Conservation (phyloP, 2,113 vertebrate species). For the Hippocampus mohnikei region DNA sequence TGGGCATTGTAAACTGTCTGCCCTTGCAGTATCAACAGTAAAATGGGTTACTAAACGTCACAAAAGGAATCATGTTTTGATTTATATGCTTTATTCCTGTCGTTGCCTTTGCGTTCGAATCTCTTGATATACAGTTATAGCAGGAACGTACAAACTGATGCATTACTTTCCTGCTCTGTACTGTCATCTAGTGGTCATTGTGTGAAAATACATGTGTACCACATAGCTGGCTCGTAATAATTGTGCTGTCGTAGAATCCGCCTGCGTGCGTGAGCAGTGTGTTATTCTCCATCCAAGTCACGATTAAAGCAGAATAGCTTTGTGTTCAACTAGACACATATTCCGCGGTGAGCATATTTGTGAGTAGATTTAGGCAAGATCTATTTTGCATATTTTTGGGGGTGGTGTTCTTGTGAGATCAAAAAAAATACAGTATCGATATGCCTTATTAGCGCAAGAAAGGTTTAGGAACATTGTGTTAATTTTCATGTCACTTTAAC, state of each 20-base stretch:
- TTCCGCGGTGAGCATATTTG: not conserved
- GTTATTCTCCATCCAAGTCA: not conserved
- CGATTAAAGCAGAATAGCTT: not conserved
- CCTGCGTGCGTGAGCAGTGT: not conserved
- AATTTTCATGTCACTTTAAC: not conserved
- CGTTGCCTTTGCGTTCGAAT: not conserved
- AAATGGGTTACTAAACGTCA: not conserved
- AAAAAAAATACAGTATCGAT: too few relatives aligned
- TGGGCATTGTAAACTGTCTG: not conserved
- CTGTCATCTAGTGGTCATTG: slow-evolving; percentile 39
- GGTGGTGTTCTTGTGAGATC: not conserved
- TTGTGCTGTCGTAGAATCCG: not conserved
- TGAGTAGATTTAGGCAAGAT: not conserved
- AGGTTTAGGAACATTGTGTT: not conserved
- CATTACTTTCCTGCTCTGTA: slow-evolving; percentile 10
- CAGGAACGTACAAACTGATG: not conserved
- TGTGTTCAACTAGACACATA: not conserved
- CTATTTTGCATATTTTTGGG: not conserved
- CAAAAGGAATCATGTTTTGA: too few relatives aligned
- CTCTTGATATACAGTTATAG: too few relatives aligned
- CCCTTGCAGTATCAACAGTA: not conserved
- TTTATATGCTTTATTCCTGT: not conserved
- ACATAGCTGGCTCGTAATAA: not conserved
- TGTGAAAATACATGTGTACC: not conserved
- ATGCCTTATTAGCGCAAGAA: too few relatives aligned